Evolutionary conservation across 2,888 invertebrate genomes (phyloP).

Genomic region (Chymomyza amoena): DNA sequence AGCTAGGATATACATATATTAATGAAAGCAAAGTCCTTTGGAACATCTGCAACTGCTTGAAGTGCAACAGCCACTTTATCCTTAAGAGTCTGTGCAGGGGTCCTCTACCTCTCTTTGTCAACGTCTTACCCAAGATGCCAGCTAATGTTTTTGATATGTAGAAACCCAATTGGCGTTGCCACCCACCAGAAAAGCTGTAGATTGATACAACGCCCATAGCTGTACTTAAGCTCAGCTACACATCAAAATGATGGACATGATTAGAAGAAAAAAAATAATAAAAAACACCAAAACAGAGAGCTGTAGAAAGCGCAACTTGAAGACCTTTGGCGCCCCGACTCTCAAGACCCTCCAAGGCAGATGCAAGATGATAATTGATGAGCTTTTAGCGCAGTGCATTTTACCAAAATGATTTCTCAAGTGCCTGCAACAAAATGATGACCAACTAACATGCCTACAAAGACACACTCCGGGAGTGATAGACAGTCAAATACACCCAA

Average conservation of each 20-base stretch:
- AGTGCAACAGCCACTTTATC: neutral
- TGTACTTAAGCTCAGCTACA: constrained; percentile 6
- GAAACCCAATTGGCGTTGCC: neutral
- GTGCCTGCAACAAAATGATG: constrained; percentile 27
- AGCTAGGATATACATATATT: neutral
- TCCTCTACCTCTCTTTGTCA: neutral
- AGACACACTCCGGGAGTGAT: constrained; percentile 25
- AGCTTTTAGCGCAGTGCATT: constrained; percentile 65
- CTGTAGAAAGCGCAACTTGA: constrained; percentile 51
- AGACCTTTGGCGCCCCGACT: constrained; percentile 65
- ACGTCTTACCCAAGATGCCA: neutral
- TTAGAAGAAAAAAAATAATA: constrained; percentile 44
- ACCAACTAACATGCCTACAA: constrained; percentile 18
- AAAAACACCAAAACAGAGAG: constrained; percentile 23
- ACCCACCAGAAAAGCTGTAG: neutral
- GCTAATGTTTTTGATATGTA: neutral
- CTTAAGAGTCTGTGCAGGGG: neutral
- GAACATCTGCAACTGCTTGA: constrained; percentile 56
- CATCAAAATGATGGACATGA: constrained; percentile 74
- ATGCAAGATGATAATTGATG: constrained; percentile 70
- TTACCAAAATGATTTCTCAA: constrained; percentile 45
- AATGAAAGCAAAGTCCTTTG: neutral
- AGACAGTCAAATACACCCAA: neutral
- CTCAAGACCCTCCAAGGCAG: constrained; percentile 44
- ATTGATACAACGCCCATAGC: neutral